Conservation (phyloP, 2,888 invertebrate species). For the Isotomurus palustris region DNA sequence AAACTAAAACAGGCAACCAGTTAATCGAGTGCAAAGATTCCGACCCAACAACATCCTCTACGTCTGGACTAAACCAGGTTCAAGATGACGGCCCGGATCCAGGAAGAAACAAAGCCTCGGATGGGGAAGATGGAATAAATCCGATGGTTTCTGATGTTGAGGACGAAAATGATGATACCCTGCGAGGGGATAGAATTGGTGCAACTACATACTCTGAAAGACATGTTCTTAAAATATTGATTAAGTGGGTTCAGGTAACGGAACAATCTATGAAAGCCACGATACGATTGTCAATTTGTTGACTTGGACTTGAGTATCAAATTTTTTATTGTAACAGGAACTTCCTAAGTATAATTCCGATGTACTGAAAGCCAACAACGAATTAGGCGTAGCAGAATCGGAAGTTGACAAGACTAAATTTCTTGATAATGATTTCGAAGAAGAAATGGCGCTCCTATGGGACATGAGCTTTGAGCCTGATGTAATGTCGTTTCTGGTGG, state of each 20-base stretch:
- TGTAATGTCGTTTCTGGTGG: conserved; percentile 64
- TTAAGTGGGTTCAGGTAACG: conserved; percentile 52
- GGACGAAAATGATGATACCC: conserved; percentile 20
- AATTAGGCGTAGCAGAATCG: conserved; percentile 16
- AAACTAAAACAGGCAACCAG: too few relatives aligned
- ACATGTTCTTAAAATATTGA: conserved; percentile 64
- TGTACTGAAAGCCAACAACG: conserved; percentile 8
- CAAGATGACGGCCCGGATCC: too few relatives aligned
- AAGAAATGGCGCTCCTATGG: conserved; percentile 73
- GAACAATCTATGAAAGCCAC: background rate
- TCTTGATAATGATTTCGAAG: conserved; percentile 57
- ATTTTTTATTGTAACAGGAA: conserved; percentile 17
- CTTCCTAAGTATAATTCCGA: conserved; percentile 24
- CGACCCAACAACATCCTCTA: too few relatives aligned
- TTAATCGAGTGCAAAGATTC: too few relatives aligned
- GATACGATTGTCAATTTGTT: background rate
- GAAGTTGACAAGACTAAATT: conserved; percentile 17
- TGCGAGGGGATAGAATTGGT: conserved; percentile 69
- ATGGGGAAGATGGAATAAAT: conserved; percentile 39
- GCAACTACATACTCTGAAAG: conserved; percentile 73
- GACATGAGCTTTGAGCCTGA: conserved; percentile 78
- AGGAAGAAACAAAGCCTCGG: background rate
- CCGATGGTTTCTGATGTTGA: conserved; percentile 42
- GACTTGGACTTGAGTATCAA: background rate
- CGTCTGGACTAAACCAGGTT: too few relatives aligned